Percentiles rank a stretch among this genome's conserved stretches.
Evolutionary conservation across 1,140 invertebrate genomes (phyloP).

Genomic region (Periplaneta americana): DNA sequence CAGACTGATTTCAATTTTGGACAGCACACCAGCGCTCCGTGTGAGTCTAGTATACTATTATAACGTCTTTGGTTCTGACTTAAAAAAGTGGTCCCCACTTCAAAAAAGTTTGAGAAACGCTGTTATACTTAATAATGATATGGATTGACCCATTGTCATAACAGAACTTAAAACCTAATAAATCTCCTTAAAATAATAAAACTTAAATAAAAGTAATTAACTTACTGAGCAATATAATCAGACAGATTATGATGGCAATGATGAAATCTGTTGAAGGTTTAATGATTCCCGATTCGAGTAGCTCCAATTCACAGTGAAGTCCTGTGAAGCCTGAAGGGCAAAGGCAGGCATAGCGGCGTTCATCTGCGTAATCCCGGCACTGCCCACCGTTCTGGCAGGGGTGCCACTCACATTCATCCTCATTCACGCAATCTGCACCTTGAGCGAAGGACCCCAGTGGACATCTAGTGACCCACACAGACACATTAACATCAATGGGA

Average conservation of each 20-base stretch:
- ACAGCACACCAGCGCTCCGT: too few relatives aligned
- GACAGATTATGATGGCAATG: slow-evolving; percentile 71
- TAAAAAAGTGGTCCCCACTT: too few relatives aligned
- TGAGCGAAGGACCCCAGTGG: slow-evolving; percentile 57
- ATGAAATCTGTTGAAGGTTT: slow-evolving; percentile 77
- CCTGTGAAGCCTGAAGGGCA: slow-evolving; percentile 72
- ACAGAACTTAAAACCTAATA: not conserved
- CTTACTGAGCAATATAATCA: slow-evolving; percentile 72
- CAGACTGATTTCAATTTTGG: too few relatives aligned
- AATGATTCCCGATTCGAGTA: slow-evolving; percentile 66
- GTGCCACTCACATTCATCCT: slow-evolving; percentile 64
- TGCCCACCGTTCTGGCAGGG: slow-evolving; percentile 64
- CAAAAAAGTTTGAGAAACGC: too few relatives aligned
- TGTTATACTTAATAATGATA: slow-evolving; percentile 22
- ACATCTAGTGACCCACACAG: slow-evolving; percentile 49
- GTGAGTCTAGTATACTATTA: too few relatives aligned
- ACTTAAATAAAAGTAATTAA: slow-evolving; percentile 27
- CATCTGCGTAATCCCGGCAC: slow-evolving; percentile 62
- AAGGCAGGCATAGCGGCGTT: slow-evolving; percentile 64
- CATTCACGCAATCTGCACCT: slow-evolving; percentile 60
- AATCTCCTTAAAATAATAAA: not conserved
- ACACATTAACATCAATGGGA: not conserved
- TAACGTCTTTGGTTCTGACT: too few relatives aligned
- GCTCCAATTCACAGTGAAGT: slow-evolving; percentile 68
- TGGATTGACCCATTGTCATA: not conserved